Evolutionary conservation across 1,140 invertebrate genomes (phyloP), one percentile per base, ranked within the genome.

Genomic region (Rhopalosiphum padi): DNA sequence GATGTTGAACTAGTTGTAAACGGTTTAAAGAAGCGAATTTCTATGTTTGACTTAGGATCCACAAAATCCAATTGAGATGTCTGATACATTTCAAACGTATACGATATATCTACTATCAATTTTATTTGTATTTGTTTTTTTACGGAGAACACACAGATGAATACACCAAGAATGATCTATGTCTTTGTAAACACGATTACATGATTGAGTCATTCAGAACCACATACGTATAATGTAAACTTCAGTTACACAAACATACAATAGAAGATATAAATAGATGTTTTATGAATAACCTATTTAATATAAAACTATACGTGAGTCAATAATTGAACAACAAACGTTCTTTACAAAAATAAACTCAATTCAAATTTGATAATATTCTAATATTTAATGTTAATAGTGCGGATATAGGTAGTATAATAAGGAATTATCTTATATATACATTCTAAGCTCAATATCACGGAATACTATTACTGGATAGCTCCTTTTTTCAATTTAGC

Each of bases 71-170:
- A 89, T 53, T 53, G 48, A 88, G n/a, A 88, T 30, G 46, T 48
- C n/a, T n/a, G 46, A n/a, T 35, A 46, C 21, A 21, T 77, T n/a
- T 77, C 6, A 77, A 77, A 68, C 15, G n/a, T 53, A 37, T 35
- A 53, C 48, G 23, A 8, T 53, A 37, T 11, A 53, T 48, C 15
- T 89, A 37, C n/a, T n/a, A 89, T 23, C 18, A 88, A 25, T 9
- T 88, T 30, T 51, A 89, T 89, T 89, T 53, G n/a, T 53, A 89
- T 89, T 89, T 37, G 21, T 88, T 51, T 53, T 60, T 30, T 37
- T 41, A n/a, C 18, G 9, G 5, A 53, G 8, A 53, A 53, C 22
- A 88, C 30, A 51, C 87, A 37, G 22, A 11, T 8, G 43, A n/a
- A 21, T 87, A 46, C 30, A 53, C 51, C 30, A 18, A 85, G 41